Evolutionary conservation across 2,888 invertebrate species (phyloP).

Genomic region (Cordylochernes scorpioides): DNA sequence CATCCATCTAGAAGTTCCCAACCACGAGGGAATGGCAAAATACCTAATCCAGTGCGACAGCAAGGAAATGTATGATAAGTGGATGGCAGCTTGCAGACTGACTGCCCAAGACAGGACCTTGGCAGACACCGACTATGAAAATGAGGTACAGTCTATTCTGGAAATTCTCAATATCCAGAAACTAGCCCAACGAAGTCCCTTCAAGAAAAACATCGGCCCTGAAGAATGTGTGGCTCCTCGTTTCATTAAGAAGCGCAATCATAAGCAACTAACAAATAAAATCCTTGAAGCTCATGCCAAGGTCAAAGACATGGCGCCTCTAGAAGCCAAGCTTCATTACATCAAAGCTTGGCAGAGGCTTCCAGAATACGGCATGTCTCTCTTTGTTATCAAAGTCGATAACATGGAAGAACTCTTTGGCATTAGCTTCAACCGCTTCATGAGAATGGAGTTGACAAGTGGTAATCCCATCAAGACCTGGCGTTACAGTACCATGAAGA

Average conservation of each 20-base stretch:
- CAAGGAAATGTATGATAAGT: slow-evolving; percentile 84
- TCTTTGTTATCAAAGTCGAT: slow-evolving; percentile 68
- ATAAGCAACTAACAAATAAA: slow-evolving; percentile 52
- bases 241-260: slow-evolving; percentile 56
- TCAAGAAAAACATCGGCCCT: slow-evolving; percentile 38
- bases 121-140: slow-evolving; percentile 76
- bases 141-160: slow-evolving; percentile 61
- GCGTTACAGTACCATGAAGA: slow-evolving; percentile 91
- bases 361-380: slow-evolving; percentile 76
- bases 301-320: slow-evolving; percentile 56
- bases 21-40: slow-evolving; percentile 78
- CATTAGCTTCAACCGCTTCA: slow-evolving; percentile 75
- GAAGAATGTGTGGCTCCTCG: slow-evolving; percentile 70
- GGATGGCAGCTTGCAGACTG: slow-evolving; percentile 90
- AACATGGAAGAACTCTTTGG: slow-evolving; percentile 45
- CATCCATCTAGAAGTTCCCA: slow-evolving; percentile 78
- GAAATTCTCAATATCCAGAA: slow-evolving; percentile 70
- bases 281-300: slow-evolving; percentile 88
- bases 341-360: slow-evolving; percentile 94
- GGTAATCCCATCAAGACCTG: slow-evolving; percentile 91
- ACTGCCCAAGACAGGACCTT: slow-evolving; percentile 86
- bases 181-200: slow-evolving; percentile 34
- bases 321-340: slow-evolving; percentile 85
- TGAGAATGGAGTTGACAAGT: slow-evolving; percentile 71
- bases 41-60: slow-evolving; percentile 83